Conservation (phyloP, 2,113 vertebrate species). For the Bubalus kerabau region DNA sequence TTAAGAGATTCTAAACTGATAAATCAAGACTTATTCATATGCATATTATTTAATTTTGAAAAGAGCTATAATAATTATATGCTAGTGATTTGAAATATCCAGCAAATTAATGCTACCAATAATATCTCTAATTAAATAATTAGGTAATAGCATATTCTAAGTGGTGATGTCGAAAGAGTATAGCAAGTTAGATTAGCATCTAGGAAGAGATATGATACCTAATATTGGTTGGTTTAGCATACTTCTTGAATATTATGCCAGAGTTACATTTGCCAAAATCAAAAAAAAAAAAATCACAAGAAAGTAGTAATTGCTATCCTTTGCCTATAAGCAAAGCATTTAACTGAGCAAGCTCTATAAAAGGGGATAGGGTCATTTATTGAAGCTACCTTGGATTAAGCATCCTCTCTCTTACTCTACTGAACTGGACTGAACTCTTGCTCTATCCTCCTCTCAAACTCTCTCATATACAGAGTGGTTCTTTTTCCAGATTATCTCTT, state of each 20-base stretch:
- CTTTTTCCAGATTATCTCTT: background rate
- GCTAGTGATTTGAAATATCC: background rate
- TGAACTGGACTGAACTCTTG: background rate
- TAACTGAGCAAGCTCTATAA: background rate
- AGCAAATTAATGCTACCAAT: background rate
- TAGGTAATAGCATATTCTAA: background rate
- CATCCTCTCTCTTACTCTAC: background rate
- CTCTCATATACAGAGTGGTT: background rate
- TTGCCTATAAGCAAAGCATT: background rate
- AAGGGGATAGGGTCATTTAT: background rate
- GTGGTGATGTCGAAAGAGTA: background rate
- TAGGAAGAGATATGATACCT: background rate
- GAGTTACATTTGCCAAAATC: background rate
- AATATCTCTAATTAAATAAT: slow-evolving; percentile 36
- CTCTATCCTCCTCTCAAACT: background rate
- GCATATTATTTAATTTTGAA: slow-evolving; percentile 28
- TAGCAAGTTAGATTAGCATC: background rate
- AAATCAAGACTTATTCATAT: background rate
- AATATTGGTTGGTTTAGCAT: background rate
- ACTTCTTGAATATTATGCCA: background rate
- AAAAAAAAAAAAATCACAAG: background rate
- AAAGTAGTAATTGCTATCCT: background rate
- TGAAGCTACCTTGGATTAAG: background rate
- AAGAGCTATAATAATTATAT: background rate
- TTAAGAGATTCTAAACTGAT: background rate